Percentiles rank a stretch among this genome's conserved stretches.
phyloP scores from a whole-genome alignment of 1,140 invertebrate genomes.

The Lucilia sericata region DNA sequence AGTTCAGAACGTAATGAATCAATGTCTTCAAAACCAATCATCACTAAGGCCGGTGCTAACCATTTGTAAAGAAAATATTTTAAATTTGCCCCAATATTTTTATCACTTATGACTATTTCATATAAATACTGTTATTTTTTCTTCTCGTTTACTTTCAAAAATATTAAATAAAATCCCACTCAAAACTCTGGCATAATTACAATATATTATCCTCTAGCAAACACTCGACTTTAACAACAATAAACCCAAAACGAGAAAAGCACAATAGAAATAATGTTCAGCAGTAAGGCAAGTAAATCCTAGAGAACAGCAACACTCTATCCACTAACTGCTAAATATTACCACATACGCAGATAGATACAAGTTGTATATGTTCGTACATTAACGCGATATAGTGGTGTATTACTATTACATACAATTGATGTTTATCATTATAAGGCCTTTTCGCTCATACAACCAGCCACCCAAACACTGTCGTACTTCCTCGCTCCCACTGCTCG shows the following conservation, averaged over 20 bases:
- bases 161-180: slow-evolving; percentile 21
- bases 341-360: slow-evolving; percentile 7
- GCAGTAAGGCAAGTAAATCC: background rate
- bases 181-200: slow-evolving; percentile 23
- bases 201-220: background rate
- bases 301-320: background rate
- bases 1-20: too few species aligned
- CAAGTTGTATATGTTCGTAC: too few species aligned
- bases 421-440: slow-evolving; percentile 8
- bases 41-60: too few species aligned
- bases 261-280: background rate
- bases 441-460: background rate
- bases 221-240: background rate
- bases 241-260: background rate
- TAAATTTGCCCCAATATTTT: too few species aligned
- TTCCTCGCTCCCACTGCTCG: background rate
- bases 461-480: background rate
- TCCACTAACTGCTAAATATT: background rate
- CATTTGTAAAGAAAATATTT: too few species aligned
- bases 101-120: too few species aligned
- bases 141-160: background rate
- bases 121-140: too few species aligned
- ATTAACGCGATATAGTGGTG: background rate
- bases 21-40: too few species aligned
- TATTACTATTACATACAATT: background rate